Evolutionary conservation across 2,797 vertebrate species (phyloP), one percentile per base, ranked within the genome.

Genomic region (Enteromius paludinosus): DNA sequence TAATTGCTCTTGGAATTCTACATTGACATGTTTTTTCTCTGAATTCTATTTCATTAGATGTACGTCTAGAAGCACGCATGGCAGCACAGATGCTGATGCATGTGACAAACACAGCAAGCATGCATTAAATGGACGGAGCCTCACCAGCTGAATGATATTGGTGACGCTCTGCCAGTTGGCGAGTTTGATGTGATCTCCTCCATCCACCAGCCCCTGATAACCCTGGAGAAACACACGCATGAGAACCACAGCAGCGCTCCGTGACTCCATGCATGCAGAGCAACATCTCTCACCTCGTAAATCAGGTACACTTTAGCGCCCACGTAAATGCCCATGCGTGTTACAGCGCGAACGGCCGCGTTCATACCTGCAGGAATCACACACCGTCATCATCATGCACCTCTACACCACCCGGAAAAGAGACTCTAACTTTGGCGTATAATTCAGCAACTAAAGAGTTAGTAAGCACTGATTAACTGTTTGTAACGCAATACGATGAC

Each of bases 141-240:
- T 78, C 87, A 99, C 98, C 94, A 95, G 93, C 83, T 99, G 97
- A 89, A 99, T 98, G 91, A 99, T 99, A 92, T 99, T 97, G 89
- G 97, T 97, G 86, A 99, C 97, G 1, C 97, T 98, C 79, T 98
- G 96, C 97, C 98, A 99, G 87, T 95, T 93, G 47, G 97, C 97
- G 28, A 94, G 93, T 88, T 96, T 97, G 89, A 99, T 98, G 92
- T 97, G 94, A 82, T 98, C 97, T 0, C 95, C 97, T 3, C 98
- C 98, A 54, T 98, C 97, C 88, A 99, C 97, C 75, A 99, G 93
- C 25, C 98, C 98, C 88, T 99, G 96, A 2, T 99, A 99, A 79
- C 97, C 98, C 98, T 98, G 15, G 2, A 70, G 47, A 52, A 54
- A 72, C 45, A 59, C 28, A 23, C 1, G 0, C 64, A 9, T 28